Conservation (phyloP, 2,888 invertebrate species). For the Lasius fuliginosus region DNA sequence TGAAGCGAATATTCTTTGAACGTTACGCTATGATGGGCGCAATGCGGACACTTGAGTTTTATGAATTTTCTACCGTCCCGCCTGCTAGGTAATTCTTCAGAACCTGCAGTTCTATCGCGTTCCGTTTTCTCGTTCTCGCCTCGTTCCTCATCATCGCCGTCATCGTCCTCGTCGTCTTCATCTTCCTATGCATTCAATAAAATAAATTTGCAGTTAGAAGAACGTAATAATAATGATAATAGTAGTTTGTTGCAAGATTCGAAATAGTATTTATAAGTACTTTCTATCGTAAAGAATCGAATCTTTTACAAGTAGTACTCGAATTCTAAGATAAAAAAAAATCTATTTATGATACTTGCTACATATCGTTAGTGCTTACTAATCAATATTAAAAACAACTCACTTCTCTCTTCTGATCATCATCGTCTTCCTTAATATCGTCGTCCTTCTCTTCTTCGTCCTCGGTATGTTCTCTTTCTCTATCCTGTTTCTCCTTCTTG, state of each 20-base stretch:
- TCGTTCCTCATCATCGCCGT: slow-evolving; percentile 78
- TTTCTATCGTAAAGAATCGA: too few relatives aligned
- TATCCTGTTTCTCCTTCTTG: slow-evolving; percentile 86
- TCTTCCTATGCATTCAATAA: slow-evolving; percentile 66
- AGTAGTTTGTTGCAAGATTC: too few relatives aligned
- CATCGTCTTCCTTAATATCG: slow-evolving; percentile 79
- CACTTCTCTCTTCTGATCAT: slow-evolving; percentile 79
- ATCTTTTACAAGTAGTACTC: too few relatives aligned
- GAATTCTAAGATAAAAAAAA: too few relatives aligned
- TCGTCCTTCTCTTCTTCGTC: slow-evolving; percentile 87
- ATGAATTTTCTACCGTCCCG: slow-evolving; percentile 88
- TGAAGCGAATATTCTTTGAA: slow-evolving; percentile 93
- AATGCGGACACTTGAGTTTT: slow-evolving; percentile 92
- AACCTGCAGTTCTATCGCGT: slow-evolving; percentile 81
- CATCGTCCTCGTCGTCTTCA: slow-evolving; percentile 83
- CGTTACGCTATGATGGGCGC: slow-evolving; percentile 91
- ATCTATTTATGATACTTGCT: too few relatives aligned
- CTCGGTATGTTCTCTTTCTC: slow-evolving; percentile 88
- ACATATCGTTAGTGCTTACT: not conserved
- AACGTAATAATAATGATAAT: too few relatives aligned
- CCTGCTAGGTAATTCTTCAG: slow-evolving; percentile 84
- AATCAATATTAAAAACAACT: slow-evolving; percentile 6
- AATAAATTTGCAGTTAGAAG: not conserved
- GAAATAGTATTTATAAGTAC: too few relatives aligned
- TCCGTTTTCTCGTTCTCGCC: slow-evolving; percentile 83